Evolutionary conservation across 2,113 vertebrate genomes (phyloP).

Genomic region (Riparia riparia): DNA sequence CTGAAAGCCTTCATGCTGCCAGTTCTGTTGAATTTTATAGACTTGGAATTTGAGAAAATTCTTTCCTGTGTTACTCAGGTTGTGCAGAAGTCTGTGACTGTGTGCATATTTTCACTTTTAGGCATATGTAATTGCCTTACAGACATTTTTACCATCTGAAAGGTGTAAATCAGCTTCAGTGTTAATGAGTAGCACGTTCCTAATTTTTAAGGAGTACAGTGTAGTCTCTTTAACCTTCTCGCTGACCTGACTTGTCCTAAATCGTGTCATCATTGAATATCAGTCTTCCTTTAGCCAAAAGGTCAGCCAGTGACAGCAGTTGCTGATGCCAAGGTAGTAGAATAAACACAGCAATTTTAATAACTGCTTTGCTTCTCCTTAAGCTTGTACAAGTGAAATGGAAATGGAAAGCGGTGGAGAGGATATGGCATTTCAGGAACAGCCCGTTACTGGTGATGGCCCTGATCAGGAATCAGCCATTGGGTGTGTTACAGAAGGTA

Average conservation of each 20-base stretch:
- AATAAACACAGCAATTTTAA: neutral
- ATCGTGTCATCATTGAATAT: neutral
- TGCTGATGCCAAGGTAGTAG: neutral
- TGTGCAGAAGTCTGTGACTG: neutral
- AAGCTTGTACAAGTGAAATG: conserved; percentile 76
- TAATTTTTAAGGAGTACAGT: neutral
- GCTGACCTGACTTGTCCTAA: neutral
- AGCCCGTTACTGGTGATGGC: conserved; percentile 1
- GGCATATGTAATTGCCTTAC: neutral
- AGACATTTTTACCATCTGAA: neutral
- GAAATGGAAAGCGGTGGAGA: conserved; percentile 70
- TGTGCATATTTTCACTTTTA: neutral
- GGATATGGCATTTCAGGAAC: conserved; percentile 54
- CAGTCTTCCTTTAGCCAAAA: neutral
- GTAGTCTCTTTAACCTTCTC: neutral
- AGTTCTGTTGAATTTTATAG: neutral
- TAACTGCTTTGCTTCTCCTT: conserved; percentile 39
- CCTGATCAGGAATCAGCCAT: conserved; percentile 23
- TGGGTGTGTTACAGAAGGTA: conserved; percentile 74
- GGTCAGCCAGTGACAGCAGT: neutral
- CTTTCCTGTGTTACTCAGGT: neutral
- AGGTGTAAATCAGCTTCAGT: neutral
- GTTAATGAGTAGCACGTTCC: neutral
- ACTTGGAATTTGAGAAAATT: neutral
- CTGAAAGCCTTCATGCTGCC: neutral